Percentiles rank a stretch among this genome's conserved stretches.
These are phyloP conservation scores for Caenorhabditis macrosperma DNA, from an alignment of 2,888 invertebrate species.

Conservation along the genomic window DNA sequence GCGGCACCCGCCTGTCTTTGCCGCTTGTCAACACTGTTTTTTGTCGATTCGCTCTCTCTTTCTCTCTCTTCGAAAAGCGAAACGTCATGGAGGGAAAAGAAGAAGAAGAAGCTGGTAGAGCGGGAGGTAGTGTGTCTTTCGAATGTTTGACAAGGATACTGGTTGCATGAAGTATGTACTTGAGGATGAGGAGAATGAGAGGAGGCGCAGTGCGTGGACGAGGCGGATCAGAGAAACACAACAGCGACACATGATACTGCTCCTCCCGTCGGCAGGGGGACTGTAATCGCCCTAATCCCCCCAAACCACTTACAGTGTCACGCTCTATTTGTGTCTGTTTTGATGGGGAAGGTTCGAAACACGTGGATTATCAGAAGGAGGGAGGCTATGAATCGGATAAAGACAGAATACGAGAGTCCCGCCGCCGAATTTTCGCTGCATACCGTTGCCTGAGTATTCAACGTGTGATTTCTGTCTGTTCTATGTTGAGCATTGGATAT, in stretches of 20 bases:
- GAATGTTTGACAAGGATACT: conserved; percentile 49
- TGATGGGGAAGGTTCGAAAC: too few species aligned
- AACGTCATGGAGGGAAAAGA: conserved; percentile 28
- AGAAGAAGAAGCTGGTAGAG: conserved; percentile 2
- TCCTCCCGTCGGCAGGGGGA: too few species aligned
- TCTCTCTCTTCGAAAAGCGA: neutral
- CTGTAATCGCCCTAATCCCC: too few species aligned
- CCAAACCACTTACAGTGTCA: too few species aligned
- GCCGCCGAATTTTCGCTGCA: too few species aligned
- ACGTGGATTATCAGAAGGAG: too few species aligned
- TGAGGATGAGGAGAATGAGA: conserved; percentile 19
- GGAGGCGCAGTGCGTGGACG: neutral
- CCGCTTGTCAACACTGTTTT: conserved; percentile 33
- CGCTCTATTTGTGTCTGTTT: too few species aligned
- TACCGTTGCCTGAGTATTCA: too few species aligned
- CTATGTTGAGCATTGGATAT: too few species aligned
- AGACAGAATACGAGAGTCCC: too few species aligned
- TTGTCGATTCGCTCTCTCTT: neutral
- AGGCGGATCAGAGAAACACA: conserved; percentile 3
- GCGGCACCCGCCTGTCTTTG: conserved; percentile 18
- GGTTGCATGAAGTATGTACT: conserved; percentile 52
- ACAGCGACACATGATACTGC: neutral
- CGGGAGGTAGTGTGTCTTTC: conserved; percentile 4
- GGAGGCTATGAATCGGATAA: too few species aligned
- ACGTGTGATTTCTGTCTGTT: too few species aligned